Percentiles rank a stretch among this genome's conserved stretches.
phyloP scores from a whole-genome alignment of 2,113 vertebrate species.

The Eulacestoma nigropectus region DNA sequence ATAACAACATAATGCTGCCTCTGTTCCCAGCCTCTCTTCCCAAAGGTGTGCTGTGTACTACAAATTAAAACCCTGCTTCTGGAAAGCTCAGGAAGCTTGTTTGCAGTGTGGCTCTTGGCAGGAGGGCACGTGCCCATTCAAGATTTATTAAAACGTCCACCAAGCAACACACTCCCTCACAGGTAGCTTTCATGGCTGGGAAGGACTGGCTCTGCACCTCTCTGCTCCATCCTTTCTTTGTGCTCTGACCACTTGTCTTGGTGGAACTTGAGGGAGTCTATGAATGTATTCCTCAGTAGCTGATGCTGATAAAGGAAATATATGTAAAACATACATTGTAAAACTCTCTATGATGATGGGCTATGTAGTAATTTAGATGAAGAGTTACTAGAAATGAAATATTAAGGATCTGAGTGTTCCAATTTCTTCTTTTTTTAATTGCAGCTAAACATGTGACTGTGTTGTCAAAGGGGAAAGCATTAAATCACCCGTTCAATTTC shows the following conservation, averaged over 20 bases:
- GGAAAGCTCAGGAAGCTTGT: not conserved
- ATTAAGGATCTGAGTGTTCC: not conserved
- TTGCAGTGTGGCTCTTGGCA: not conserved
- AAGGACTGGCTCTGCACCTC: not conserved
- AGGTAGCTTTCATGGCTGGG: not conserved
- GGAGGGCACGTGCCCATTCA: accelerated
- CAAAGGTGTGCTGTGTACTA: not conserved
- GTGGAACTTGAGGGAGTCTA: not conserved
- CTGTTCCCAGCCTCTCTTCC: not conserved
- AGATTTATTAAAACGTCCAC: not conserved
- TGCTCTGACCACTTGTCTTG: not conserved
- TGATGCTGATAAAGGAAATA: not conserved
- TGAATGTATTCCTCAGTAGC: not conserved
- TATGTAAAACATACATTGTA: not conserved
- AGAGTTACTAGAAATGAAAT: not conserved
- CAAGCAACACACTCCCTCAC: not conserved
- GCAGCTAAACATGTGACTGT: not conserved
- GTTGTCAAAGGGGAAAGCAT: not conserved
- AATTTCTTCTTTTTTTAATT: not conserved
- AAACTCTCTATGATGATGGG: not conserved
- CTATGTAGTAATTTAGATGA: not conserved
- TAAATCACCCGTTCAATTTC: constrained; percentile 22
- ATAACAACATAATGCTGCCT: not conserved
- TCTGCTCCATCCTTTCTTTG: not conserved
- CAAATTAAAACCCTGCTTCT: not conserved